Evolutionary conservation across 2,113 vertebrate genomes (phyloP).

Genomic region (Paratilapia polleni): DNA sequence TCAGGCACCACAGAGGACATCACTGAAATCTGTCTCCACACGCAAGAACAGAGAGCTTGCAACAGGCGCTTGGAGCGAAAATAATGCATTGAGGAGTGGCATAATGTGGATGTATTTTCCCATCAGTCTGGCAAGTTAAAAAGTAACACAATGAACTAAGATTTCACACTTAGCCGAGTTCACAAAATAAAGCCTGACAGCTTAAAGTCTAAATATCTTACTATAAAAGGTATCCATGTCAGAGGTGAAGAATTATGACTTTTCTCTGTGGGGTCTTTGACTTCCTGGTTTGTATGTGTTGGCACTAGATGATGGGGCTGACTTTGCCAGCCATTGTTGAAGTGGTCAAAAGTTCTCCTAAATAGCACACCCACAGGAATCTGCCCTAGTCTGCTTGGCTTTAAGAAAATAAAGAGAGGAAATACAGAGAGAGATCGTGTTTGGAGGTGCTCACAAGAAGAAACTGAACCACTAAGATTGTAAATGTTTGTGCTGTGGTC

Average conservation of each 20-base stretch:
- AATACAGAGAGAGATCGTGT: slow-evolving; percentile 19
- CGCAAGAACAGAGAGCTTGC: neutral
- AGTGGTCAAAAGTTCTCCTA: slow-evolving; percentile 46
- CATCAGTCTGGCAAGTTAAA: neutral
- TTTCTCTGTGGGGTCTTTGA: slow-evolving; percentile 33
- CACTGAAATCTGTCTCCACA: slow-evolving; percentile 17
- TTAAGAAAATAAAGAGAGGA: slow-evolving; percentile 58
- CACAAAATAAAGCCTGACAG: neutral
- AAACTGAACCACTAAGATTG: neutral
- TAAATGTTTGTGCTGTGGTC: slow-evolving; percentile 6
- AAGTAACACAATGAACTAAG: neutral
- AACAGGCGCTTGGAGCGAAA: neutral
- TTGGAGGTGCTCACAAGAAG: slow-evolving; percentile 16
- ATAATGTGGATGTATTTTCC: slow-evolving; percentile 3
- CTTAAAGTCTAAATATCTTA: slow-evolving; percentile 7
- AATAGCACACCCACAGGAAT: slow-evolving; percentile 68
- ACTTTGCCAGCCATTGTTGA: slow-evolving; percentile 54
- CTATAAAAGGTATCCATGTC: neutral
- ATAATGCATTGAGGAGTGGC: neutral
- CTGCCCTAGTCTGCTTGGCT: slow-evolving; percentile 43
- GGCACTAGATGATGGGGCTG: slow-evolving; percentile 29
- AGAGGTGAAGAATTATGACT: slow-evolving; percentile 1
- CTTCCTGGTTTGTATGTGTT: slow-evolving; percentile 57
- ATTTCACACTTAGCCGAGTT: neutral
- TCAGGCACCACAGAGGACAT: slow-evolving; percentile 3